Conservation (phyloP, 2,797 vertebrate genomes). For the Chaunax sp. region DNA sequence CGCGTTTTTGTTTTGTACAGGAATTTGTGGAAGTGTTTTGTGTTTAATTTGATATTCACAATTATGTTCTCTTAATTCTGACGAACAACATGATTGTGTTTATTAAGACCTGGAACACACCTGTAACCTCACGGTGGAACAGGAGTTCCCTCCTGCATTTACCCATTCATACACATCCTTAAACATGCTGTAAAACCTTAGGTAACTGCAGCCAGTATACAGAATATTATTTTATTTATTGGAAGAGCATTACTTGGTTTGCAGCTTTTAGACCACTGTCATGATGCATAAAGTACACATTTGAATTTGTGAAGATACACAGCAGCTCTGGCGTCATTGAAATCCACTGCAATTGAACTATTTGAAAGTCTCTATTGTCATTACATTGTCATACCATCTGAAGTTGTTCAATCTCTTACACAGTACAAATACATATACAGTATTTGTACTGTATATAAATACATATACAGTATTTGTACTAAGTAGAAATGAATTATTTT, state of each 20-base stretch:
- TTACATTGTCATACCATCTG: constrained; percentile 43
- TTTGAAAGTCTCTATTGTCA: constrained; percentile 33
- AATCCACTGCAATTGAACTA: constrained; percentile 43
- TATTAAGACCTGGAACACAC: constrained; percentile 84
- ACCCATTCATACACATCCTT: constrained; percentile 36
- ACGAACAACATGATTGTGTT: constrained; percentile 76
- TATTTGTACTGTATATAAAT: constrained; percentile 19
- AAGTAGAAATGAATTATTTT: constrained; percentile 57
- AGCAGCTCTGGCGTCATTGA: constrained; percentile 28
- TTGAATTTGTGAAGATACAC: constrained; percentile 17
- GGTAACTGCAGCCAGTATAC: constrained; percentile 38
- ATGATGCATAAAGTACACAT: constrained; percentile 27
- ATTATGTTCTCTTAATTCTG: constrained; percentile 74
- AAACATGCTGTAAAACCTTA: constrained; percentile 36
- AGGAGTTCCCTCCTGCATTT: constrained; percentile 82
- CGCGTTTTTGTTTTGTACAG: constrained; percentile 80
- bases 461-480: constrained; percentile 35
- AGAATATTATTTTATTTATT: constrained; percentile 56
- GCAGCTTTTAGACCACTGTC: constrained; percentile 35
- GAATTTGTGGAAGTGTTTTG: constrained; percentile 81
- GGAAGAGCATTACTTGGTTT: constrained; percentile 36
- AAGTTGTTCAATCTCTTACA: constrained; percentile 60
- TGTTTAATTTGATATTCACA: constrained; percentile 80
- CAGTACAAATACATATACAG: constrained; percentile 42
- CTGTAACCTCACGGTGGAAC: constrained; percentile 83